Evolutionary conservation across 2,888 invertebrate species (phyloP), one percentile per base, ranked within the genome.

Genomic region (Zaprionus bogoriensis): DNA sequence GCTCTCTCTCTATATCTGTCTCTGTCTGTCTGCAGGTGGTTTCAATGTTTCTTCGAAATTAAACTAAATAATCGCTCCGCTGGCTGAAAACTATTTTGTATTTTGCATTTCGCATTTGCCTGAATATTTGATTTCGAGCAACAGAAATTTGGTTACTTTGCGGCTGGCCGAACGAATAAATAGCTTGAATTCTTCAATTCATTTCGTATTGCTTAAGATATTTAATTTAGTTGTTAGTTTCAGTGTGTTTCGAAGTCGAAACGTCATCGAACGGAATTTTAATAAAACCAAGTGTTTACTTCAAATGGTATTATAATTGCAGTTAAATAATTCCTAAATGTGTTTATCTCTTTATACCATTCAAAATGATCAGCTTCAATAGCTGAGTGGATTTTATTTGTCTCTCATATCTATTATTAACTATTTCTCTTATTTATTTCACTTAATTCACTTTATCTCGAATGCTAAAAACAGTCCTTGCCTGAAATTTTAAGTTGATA

Each of bases 1-100:
- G 9, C 14, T 52, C 28, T n/a, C 19, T 10, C 41, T 25, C 41
- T n/a, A n/a, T n/a, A 39, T 22, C n/a, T 27, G 3, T 27, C 4
- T 1, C 38, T 9, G 2, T n/a, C 17, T 19, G 9, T 52, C 22
- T 6, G 3, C 23, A 23, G 4, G 28, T 52, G 39, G 42, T 42
- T 27, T 30, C 45, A 36, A 38, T 54, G 42, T 54, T 38, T 30
- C 52, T 41, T 50, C 48, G 23, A 46, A 53, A 66, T 70, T 67
- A 61, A 58, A 63, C 53, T 55, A 58, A 77, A 77, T 78, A 76
- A 77, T 77, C 77, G 77, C 67, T 58, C 62, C 53, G 54, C 50
- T 64, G 53, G 32, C 42, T 44, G 48, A 22, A 59, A 36, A 14
- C 17, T n/a, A 36, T 36, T 36, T 36, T 17, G 7, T 46, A 63